Conservation (phyloP, 2,113 vertebrate species). For the Paramisgurnus dabryanus region DNA sequence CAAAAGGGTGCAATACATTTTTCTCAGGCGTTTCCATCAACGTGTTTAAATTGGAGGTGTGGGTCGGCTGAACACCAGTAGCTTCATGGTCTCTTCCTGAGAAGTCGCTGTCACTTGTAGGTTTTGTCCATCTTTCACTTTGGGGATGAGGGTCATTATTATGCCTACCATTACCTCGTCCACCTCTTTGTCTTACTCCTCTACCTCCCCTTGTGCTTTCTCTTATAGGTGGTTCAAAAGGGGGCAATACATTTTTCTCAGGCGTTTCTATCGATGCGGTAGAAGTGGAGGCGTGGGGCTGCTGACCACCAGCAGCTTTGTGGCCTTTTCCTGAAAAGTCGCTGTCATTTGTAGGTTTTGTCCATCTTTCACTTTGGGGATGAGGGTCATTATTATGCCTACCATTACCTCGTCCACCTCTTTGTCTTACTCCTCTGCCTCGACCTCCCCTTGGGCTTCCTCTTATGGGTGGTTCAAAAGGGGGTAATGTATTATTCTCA, state of each 20-base stretch:
- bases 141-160: conserved; percentile 57
- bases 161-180: conserved; percentile 66
- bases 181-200: conserved; percentile 62
- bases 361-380: conserved; percentile 75
- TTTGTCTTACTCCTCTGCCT: conserved; percentile 61
- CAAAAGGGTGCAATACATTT: conserved; percentile 55
- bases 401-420: conserved; percentile 69
- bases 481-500: conserved; percentile 49
- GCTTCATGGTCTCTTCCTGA: conserved; percentile 59
- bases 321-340: conserved; percentile 60
- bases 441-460: conserved; percentile 66
- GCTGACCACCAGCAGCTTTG: conserved; percentile 19
- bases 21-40: conserved; percentile 43
- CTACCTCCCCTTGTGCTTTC: conserved; percentile 69
- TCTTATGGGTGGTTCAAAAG: conserved; percentile 62
- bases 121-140: conserved; percentile 76
- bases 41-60: conserved; percentile 40
- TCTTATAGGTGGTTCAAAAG: conserved; percentile 62
- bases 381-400: conserved; percentile 17
- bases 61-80: conserved; percentile 6
- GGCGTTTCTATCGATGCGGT: conserved; percentile 33
- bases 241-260: conserved; percentile 50
- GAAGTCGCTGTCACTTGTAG: conserved; percentile 70
- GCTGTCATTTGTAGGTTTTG: conserved; percentile 75
- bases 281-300: conserved; percentile 27